Percentiles rank a stretch among this genome's conserved stretches.
Conservation (phyloP, 2,797 vertebrate species). For the Poeciliopsis paucimaculata region DNA sequence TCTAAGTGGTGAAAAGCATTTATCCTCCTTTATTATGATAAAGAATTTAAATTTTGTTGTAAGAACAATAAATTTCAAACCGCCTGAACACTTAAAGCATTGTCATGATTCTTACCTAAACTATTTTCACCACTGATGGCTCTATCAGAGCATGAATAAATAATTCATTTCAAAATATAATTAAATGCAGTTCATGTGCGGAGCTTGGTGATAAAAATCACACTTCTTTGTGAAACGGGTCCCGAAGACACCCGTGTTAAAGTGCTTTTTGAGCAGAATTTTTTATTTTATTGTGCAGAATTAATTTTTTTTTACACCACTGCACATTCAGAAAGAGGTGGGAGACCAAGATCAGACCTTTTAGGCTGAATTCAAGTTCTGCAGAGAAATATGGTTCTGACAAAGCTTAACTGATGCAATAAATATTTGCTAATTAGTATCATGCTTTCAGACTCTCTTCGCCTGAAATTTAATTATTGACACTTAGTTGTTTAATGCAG, state of each 20-base stretch:
- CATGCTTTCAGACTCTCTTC: neutral
- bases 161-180: neutral
- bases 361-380: neutral
- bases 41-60: neutral
- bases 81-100: neutral
- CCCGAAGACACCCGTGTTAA: neutral
- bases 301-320: neutral
- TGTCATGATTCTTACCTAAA: neutral
- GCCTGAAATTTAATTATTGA: neutral
- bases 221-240: neutral
- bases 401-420: neutral
- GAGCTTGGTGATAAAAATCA: neutral
- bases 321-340: constrained; percentile 13
- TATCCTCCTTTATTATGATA: neutral
- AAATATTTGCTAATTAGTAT: neutral
- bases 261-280: neutral
- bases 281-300: neutral
- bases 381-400: neutral
- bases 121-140: neutral
- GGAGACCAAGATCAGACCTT: constrained; percentile 14
- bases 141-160: neutral
- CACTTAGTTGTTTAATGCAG: neutral
- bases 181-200: neutral
- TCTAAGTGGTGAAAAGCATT: neutral
- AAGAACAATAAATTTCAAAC: neutral